Base-by-base conservation (phyloP, 2,113 vertebrate species). In the Ceuthmochares aereus region DNA sequence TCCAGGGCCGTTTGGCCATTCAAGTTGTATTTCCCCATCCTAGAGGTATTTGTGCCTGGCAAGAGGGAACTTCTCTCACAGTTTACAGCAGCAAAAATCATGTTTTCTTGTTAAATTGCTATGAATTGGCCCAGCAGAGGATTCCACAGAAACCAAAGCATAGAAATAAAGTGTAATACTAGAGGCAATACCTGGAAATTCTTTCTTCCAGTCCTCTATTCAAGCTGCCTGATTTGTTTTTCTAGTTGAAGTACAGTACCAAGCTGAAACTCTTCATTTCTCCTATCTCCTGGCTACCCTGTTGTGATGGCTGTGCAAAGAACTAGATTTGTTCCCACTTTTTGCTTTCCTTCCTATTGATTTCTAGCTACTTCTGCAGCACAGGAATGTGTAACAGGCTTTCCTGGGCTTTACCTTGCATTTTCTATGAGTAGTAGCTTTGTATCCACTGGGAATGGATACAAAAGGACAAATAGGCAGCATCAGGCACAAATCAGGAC, bases 101-200 rank as follows among this genome's bases (percentile, higher is more conserved):
- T 60, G 25, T 80, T 77, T 66, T 93, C 45, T 81, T 68, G 55
- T 96, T 90, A 78, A 45, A 88, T 55, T 92, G 13, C 43, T 94
- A 32, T 85, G 70, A 92, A 92, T 36, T 49, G 59, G 36, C 58
- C 22, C 37, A 43, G 40, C 21, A 13, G 17, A 34, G 29, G 29
- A 70, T 29, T 70, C 12, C 9, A 10, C 2, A 43, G 23, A 92
- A 94, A 54, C 13, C 27, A 68, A 90, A 87, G 43, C 21, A 66
- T 5, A 32, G 43, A 88, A 78, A 55, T 2, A 20, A 89, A 49
- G 25, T 40, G 37, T 60, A 37, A 40, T 20, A 73, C 14, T 11
- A 74, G 59, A 93, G 59, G 10, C 34, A 69, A 36, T 26, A 69
- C 36, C 26, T 37, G 52, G n/a, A 89, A 43, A 8, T 95, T 40